Evolutionary conservation across 2,888 invertebrate species (phyloP).

Genomic region (Piscicola geometra): DNA sequence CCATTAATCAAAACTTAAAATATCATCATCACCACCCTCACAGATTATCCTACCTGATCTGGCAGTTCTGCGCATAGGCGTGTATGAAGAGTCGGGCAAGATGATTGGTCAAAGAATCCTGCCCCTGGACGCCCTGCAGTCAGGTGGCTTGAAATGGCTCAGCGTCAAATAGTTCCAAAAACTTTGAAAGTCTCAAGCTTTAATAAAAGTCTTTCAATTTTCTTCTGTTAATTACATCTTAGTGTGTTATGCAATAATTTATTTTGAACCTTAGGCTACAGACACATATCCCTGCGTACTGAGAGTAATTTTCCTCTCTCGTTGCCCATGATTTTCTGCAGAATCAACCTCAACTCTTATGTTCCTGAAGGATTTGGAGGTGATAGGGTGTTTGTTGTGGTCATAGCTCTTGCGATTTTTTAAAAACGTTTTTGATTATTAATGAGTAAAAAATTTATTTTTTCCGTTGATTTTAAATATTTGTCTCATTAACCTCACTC

Average conservation of each 20-base stretch:
- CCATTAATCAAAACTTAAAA: too few relatives aligned
- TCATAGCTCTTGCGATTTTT: neutral
- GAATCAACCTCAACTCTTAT: constrained; percentile 97
- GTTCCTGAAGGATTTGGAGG: constrained; percentile 97
- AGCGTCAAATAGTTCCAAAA: too few relatives aligned
- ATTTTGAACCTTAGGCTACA: constrained; percentile 65
- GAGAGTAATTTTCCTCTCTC: constrained; percentile 99
- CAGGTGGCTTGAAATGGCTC: constrained; percentile 57
- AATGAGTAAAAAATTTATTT: too few relatives aligned
- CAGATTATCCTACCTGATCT: constrained; percentile 93
- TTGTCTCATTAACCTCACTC: neutral
- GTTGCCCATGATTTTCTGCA: constrained; percentile 95
- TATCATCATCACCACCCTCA: constrained; percentile 19
- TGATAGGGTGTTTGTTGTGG: constrained; percentile 49
- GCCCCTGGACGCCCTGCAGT: constrained; percentile 93
- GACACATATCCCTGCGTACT: constrained; percentile 92
- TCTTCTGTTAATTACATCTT: neutral
- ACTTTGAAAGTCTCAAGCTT: too few relatives aligned
- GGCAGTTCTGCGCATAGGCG: constrained; percentile 94
- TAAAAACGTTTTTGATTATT: neutral
- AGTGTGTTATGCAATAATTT: neutral
- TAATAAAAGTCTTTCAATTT: neutral
- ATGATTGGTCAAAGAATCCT: constrained; percentile 93
- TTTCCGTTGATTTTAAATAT: too few relatives aligned
- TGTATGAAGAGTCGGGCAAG: constrained; percentile 95